Base-by-base conservation (phyloP, 2,888 invertebrate species). In the Lypha dubia region DNA sequence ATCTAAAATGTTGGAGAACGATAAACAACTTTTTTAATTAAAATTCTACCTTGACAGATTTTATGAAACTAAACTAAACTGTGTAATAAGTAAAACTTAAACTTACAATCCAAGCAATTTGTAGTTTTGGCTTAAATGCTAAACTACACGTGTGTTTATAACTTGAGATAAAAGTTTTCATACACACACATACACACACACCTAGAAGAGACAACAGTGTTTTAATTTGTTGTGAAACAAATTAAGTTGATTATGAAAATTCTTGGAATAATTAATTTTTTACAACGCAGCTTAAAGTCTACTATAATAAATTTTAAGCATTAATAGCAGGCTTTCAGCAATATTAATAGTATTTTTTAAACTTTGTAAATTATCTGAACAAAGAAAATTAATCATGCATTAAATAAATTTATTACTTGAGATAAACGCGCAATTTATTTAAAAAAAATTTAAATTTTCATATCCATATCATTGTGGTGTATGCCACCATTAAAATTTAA, bases 1-100 rank as follows among this genome's bases (percentile, higher is more conserved):
- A n/a, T 49, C 13, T 60, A 41, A 65, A 56, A 56, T 38, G 63
- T 24, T 56, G 56, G 65, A n/a, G n/a, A n/a, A 76, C 41, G 51
- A 35, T 58, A 17, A 74, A 62, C 44, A 82, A 82, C 51, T 82
- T 82, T 82, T 76, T 82, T 76, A 82, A 82, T 82, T 82, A 82
- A 82, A 82, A 82, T 76, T 76, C 82, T 67, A 82, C 71, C 71
- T 76, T 67, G 65, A 67, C 70, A 76, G 62, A 51, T 68, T 60
- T 20, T 71, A 77, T 58, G 51, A 46, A 68, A 65, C 46, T 46
- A 22, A 73, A 74, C 17, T n/a, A n/a, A n/a, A n/a, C n/a, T n/a
- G n/a, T 63, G 60, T 46, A 73, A 60, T 74, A 53, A 35, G 49
- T 51, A 74, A 51, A 51, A 63, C 49, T 63, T 63, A 44, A 63